Conservation (phyloP, 2,888 invertebrate species). For the Helobdella robusta region DNA sequence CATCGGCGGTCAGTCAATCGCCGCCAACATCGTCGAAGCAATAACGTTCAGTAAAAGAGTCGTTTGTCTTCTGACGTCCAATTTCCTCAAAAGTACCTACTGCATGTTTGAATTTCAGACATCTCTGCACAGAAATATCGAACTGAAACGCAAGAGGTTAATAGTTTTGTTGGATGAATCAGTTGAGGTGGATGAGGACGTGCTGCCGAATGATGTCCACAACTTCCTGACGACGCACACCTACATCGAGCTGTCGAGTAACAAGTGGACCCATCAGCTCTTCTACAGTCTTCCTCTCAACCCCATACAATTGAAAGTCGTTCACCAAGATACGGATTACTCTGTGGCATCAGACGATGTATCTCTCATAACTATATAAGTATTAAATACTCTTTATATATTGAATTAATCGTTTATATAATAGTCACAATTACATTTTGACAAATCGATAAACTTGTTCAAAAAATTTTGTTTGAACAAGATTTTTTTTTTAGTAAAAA, state of each 20-base stretch:
- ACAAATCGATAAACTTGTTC: no score
- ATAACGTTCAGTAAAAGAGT: conserved; percentile 36
- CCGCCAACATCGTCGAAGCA: conserved; percentile 36
- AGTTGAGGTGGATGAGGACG: background rate
- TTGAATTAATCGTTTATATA: no score
- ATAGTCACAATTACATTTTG: no score
- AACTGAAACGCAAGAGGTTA: conserved; percentile 15
- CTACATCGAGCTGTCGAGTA: background rate
- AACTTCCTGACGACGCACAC: conserved; percentile 10
- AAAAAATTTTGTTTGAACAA: no score
- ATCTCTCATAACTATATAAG: no score
- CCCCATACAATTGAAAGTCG: no score
- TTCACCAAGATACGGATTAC: no score
- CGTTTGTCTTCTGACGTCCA: conserved; percentile 33
- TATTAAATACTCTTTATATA: no score
- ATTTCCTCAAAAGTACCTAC: conserved; percentile 35
- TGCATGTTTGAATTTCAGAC: conserved; percentile 38
- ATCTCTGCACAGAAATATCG: conserved; percentile 29
- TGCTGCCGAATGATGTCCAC: conserved; percentile 1
- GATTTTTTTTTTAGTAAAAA: no score
- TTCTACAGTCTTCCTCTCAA: background rate
- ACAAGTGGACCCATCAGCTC: background rate
- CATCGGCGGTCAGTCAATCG: conserved; percentile 34
- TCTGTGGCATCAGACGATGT: no score
- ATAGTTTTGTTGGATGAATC: conserved; percentile 21